Conservation (phyloP, 1,140 invertebrate species). For the Drosophila burlai region DNA sequence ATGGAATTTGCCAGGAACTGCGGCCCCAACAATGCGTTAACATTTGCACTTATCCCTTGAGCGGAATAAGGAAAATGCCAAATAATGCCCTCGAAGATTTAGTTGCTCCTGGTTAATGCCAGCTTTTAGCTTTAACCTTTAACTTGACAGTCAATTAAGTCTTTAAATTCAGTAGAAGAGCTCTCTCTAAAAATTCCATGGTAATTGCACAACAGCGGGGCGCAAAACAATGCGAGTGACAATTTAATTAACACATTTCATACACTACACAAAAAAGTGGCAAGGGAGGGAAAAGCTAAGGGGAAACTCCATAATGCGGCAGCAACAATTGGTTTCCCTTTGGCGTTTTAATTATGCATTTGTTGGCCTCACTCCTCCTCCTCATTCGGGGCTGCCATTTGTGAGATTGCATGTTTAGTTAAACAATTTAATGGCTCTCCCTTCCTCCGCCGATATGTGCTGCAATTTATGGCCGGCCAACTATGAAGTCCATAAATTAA, state of each 20-base stretch:
- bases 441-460: conserved; percentile 23
- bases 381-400: conserved; percentile 25
- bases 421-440: conserved; percentile 63
- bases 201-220: conserved; percentile 45
- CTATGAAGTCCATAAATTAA: conserved; percentile 29
- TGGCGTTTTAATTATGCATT: conserved; percentile 68
- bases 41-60: conserved; percentile 21
- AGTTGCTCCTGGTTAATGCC: not conserved
- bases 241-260: conserved; percentile 71
- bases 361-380: conserved; percentile 16
- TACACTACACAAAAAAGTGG: conserved; percentile 17
- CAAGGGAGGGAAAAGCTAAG: too few relatives aligned
- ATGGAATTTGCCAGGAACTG: conserved; percentile 33
- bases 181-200: conserved; percentile 11
- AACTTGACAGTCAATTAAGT: not conserved
- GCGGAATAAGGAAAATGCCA: conserved; percentile 2
- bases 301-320: conserved; percentile 27
- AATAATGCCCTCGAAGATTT: conserved; percentile 7
- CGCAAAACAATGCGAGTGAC: conserved; percentile 47
- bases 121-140: not conserved
- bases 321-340: conserved; percentile 69
- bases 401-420: conserved; percentile 67
- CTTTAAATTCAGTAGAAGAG: not conserved
- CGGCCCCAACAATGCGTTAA: conserved; percentile 31
- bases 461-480: conserved; percentile 53